Base-by-base conservation (phyloP, 1,140 invertebrate species). In the Lepidurus arcticus region DNA sequence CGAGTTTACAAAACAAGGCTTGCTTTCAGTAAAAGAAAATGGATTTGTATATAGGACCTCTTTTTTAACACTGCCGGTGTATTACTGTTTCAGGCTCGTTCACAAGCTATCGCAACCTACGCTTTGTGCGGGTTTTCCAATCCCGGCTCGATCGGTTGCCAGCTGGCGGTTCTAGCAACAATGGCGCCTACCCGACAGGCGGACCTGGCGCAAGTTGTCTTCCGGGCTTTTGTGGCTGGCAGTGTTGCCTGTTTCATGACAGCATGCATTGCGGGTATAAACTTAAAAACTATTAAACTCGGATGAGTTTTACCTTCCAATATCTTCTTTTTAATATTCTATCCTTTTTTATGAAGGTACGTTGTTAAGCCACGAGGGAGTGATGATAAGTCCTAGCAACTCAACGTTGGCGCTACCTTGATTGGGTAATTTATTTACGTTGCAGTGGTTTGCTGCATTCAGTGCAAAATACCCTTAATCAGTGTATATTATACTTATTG, bases 71-170 rank as follows among this genome's bases (percentile, higher is more conserved):
- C 76, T 53, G 78, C 43, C 73, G 73, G 43, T 80, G 26, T 78
- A 77, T 79, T 80, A 73, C 26, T 44, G 79, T 81, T 81, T 24
- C 82, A 94, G 92, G 83, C 85, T 2, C 86, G 94, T 83, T 90
- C 91, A 73, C 89, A 92, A 81, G 89, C 91, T 1, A 94, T 98
- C 43, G 92, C 95, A 0, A 98, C 97, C 0, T 98, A 93, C 83
- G 94, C 96, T 0, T 88, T 99, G 11, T 98, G 96, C 84, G 96
- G 96, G 0, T 99, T 99, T 86, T 92, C 96, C 0, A 99, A 99
- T 88, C 92, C 96, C 6, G 89, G 90, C 0, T 94, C 95, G 0
- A 89, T 98, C 34, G 96, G 95, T 7, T 96, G 98, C 73, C 90
- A 94, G 83, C 89, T 98, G 7, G 95, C 94, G 0, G 89, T 89